Percentiles rank a stretch among this genome's conserved stretches.
These are phyloP conservation scores for Progne subis DNA, from an alignment of 2,113 vertebrate species.

Conservation along the genomic window DNA sequence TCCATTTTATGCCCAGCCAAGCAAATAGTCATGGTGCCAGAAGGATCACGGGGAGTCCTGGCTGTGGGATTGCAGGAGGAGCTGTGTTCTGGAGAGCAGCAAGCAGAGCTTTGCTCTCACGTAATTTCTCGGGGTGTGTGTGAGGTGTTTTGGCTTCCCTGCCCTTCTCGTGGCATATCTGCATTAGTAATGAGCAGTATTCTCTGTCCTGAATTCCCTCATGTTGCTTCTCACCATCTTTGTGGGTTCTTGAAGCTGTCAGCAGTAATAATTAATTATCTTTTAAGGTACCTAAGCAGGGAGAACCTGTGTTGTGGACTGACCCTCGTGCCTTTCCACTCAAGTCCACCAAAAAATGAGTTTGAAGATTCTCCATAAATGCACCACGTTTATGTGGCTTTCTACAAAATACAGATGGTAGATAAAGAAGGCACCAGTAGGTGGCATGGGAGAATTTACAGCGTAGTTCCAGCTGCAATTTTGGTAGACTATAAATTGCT, in stretches of 20 bases:
- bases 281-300: neutral
- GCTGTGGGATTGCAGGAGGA: neutral
- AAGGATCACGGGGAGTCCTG: neutral
- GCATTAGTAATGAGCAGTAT: neutral
- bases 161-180: neutral
- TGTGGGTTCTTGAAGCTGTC: neutral
- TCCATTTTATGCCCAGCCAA: neutral
- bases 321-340: rapidly evolving
- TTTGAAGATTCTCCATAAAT: neutral
- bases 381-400: neutral
- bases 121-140: neutral
- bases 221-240: neutral
- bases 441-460: slow-evolving; percentile 54
- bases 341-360: neutral
- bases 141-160: neutral
- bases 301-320: neutral
- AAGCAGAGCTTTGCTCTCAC: neutral
- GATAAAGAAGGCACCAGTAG: slow-evolving; percentile 46
- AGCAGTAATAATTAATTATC: neutral
- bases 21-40: rapidly evolving
- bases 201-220: neutral
- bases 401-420: neutral
- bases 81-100: neutral
- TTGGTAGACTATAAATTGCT: neutral
- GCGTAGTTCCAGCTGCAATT: neutral